Evolutionary conservation across 2,888 invertebrate species (phyloP).

Genomic region (Mimachlamys varia): DNA sequence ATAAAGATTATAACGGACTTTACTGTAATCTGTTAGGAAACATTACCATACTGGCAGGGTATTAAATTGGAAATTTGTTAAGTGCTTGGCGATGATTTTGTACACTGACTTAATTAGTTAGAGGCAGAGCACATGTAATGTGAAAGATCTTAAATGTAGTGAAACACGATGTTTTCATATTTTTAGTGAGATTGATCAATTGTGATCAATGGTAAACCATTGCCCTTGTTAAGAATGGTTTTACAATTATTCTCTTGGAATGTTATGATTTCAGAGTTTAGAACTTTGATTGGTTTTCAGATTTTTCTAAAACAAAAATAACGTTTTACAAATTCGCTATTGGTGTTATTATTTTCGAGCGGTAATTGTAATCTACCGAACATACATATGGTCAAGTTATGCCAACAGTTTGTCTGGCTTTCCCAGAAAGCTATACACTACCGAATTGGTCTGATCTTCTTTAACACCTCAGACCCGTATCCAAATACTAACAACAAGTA

Average conservation of each 20-base stretch:
- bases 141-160: not conserved
- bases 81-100: not conserved
- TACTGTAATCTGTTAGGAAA: not conserved
- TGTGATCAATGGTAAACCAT: not conserved
- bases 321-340: no score
- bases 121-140: not conserved
- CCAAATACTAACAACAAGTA: not conserved
- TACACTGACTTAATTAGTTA: not conserved
- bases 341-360: no score
- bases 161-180: not conserved
- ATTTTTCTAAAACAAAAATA: no score
- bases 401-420: slow-evolving; percentile 22
- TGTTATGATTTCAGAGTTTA: no score
- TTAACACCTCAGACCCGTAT: slow-evolving; percentile 3
- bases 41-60: not conserved
- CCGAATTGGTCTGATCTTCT: slow-evolving; percentile 5
- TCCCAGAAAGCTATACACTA: not conserved
- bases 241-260: no score
- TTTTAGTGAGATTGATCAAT: not conserved
- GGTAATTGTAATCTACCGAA: not conserved
- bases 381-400: slow-evolving; percentile 23
- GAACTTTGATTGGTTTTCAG: no score
- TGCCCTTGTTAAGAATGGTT: not conserved
- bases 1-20: not conserved
- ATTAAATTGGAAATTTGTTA: not conserved